A percentile compares a stretch with the other conserved stretches of the same genome.
Conservation (phyloP, 2,113 vertebrate species). For the Cynoglossus semilaevis region DNA sequence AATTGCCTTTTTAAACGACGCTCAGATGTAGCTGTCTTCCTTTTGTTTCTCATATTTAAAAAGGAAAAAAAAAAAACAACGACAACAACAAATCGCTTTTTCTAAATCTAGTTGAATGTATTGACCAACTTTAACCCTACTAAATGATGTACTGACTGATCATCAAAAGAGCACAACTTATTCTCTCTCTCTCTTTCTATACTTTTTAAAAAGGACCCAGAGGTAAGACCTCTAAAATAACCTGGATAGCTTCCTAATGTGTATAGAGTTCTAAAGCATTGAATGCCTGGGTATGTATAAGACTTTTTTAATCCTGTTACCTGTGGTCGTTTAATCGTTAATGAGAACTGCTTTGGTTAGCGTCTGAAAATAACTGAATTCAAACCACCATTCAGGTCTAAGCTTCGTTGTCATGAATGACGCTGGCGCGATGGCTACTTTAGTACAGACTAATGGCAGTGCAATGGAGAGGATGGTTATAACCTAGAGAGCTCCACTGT, state of each 20-base stretch:
- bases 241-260: slow-evolving; percentile 84
- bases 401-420: slow-evolving; percentile 87
- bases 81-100: too few relatives aligned
- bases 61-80: slow-evolving; percentile 64
- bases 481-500: slow-evolving; percentile 94
- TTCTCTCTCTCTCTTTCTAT: slow-evolving; percentile 84
- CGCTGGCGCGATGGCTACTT: slow-evolving; percentile 88
- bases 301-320: slow-evolving; percentile 80
- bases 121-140: slow-evolving; percentile 77
- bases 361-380: slow-evolving; percentile 89
- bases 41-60: slow-evolving; percentile 74
- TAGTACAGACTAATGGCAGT: slow-evolving; percentile 96
- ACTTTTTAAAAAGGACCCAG: slow-evolving; percentile 84
- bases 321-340: slow-evolving; percentile 79
- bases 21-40: slow-evolving; percentile 70
- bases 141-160: slow-evolving; percentile 81
- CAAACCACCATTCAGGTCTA: slow-evolving; percentile 91
- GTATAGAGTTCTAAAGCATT: slow-evolving; percentile 80
- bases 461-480: slow-evolving; percentile 91
- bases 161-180: slow-evolving; percentile 82
- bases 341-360: slow-evolving; percentile 78
- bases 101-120: slow-evolving; percentile 84
- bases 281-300: slow-evolving; percentile 83
- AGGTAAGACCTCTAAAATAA: slow-evolving; percentile 87
- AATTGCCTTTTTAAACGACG: slow-evolving; percentile 79